A percentile compares a stretch with the other conserved stretches of the same genome.
Evolutionary conservation across 2,113 vertebrate species (phyloP).

Genomic region (Scortum barcoo): DNA sequence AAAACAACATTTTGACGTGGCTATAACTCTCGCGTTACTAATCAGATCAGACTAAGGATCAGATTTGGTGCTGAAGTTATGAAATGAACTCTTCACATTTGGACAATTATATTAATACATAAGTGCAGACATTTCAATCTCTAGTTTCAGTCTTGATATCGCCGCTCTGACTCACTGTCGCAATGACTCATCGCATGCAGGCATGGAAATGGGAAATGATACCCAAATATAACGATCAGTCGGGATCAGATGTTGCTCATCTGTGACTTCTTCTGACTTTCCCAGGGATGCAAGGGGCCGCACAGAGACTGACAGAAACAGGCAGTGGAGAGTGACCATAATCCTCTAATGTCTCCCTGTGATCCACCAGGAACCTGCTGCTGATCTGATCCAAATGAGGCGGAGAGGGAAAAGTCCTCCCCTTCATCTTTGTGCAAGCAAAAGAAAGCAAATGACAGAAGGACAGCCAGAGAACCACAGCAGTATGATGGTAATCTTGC

Average conservation of each 20-base stretch:
- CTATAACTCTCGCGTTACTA: too few relatives aligned
- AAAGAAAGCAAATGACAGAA: background rate
- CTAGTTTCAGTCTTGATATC: slow-evolving; percentile 35
- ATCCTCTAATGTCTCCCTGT: slow-evolving; percentile 57
- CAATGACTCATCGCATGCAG: slow-evolving; percentile 53
- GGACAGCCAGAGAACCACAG: slow-evolving; percentile 7
- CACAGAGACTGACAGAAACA: slow-evolving; percentile 51
- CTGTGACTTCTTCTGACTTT: slow-evolving; percentile 56
- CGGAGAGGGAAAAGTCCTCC: slow-evolving; percentile 50
- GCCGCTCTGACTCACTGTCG: slow-evolving; percentile 35
- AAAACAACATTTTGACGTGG: background rate
- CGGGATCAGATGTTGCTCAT: slow-evolving; percentile 66
- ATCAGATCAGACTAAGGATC: background rate
- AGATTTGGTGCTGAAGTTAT: background rate
- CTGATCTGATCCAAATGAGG: slow-evolving; percentile 68
- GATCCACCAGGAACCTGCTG: slow-evolving; percentile 59
- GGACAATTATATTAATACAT: background rate
- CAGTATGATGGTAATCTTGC: slow-evolving; percentile 19
- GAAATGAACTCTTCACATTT: background rate
- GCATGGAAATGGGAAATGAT: slow-evolving; percentile 67
- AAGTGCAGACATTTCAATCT: slow-evolving; percentile 19
- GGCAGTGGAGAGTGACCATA: slow-evolving; percentile 48
- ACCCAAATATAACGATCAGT: slow-evolving; percentile 47
- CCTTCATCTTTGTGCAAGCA: slow-evolving; percentile 45
- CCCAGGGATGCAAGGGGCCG: slow-evolving; percentile 39